Base-by-base conservation (phyloP, 1,140 invertebrate genomes). In the Zaprionus camerounensis region DNA sequence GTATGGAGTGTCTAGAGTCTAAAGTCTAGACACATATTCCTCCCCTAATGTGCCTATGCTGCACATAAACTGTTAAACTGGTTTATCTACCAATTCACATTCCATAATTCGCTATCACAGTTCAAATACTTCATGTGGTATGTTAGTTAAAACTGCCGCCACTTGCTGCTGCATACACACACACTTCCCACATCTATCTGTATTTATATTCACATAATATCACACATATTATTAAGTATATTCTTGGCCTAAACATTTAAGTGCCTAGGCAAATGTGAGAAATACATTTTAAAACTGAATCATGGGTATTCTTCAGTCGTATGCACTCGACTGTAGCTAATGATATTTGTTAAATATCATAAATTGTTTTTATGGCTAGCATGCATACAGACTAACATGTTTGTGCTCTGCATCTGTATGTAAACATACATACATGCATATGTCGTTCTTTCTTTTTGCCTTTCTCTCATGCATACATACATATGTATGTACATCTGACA, bases 71-170 rank as follows among this genome's bases (percentile, higher is more conserved):
- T 7, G 41, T 17, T 46, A 46, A 46, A 46, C 41, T 7, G 41
- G 41, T 46, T 46, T 9, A 44, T n/a, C 41, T 17, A 17, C 6
- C n/a, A 44, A 46, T 46, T 46, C n/a, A n/a, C n/a, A 46, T 46
- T 46, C n/a, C 41, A 46, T 17, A 17, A 46, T 46, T 46, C n/a
- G 41, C 41, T 17, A 46, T 46, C 41, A 65, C 36, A 56, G 51
- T 65, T 41, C 22, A 64, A 51, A 51, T 20, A 65, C 34, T 55
- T 55, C 6, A 41, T 28, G 34, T 24, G 38, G 17, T 55, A 56
- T 51, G 31, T 22, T 51, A 53, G 17, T 36, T 11, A 9, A 44
- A 34, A 34, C 31, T 2, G 6, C 2, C 41, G 41, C n/a, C 6
- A 44, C n/a, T 12, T 15, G 36, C 4, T 38, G 13, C 36, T 15